Percentiles rank a stretch among this genome's conserved stretches.
Evolutionary conservation across 2,888 invertebrate species (phyloP).

Genomic region (Nudaria mundana): DNA sequence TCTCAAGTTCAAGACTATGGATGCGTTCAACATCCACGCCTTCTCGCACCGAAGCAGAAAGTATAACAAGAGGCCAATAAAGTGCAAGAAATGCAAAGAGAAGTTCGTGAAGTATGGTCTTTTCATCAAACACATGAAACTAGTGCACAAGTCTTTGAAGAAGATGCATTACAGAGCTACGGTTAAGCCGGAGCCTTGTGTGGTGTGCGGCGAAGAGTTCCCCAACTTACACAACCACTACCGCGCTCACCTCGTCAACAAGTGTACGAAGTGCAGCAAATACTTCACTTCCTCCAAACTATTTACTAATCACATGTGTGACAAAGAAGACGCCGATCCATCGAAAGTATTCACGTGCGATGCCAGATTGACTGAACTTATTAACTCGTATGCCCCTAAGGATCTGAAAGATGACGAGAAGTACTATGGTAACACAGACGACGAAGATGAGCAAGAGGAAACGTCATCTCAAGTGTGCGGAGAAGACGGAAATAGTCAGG

Average conservation of each 20-base stretch:
- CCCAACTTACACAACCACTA: constrained; percentile 83
- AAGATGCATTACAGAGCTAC: constrained; percentile 67
- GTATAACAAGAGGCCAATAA: constrained; percentile 68
- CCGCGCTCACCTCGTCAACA: constrained; percentile 81
- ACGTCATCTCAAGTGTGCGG: constrained; percentile 9
- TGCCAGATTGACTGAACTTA: constrained; percentile 51
- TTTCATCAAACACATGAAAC: constrained; percentile 68
- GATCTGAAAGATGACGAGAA: constrained; percentile 69
- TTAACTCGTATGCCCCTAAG: constrained; percentile 61
- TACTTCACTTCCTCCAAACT: constrained; percentile 66
- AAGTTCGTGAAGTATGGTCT: constrained; percentile 71
- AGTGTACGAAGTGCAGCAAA: constrained; percentile 71
- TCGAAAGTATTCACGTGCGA: constrained; percentile 64
- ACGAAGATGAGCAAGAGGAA: constrained; percentile 44
- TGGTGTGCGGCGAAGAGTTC: constrained; percentile 81
- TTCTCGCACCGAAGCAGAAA: constrained; percentile 73
- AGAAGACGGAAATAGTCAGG: constrained; percentile 29
- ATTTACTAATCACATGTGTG: constrained; percentile 60
- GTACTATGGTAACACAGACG: constrained; percentile 62
- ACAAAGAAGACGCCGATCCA: constrained; percentile 57
- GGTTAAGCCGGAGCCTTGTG: constrained; percentile 78
- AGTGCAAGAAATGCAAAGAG: constrained; percentile 67
- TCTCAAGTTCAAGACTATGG: constrained; percentile 73
- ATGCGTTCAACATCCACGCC: constrained; percentile 73
- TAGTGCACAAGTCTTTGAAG: constrained; percentile 58